phyloP scores from a whole-genome alignment of 2,888 invertebrate species.

The Toxonevra muliebris region DNA sequence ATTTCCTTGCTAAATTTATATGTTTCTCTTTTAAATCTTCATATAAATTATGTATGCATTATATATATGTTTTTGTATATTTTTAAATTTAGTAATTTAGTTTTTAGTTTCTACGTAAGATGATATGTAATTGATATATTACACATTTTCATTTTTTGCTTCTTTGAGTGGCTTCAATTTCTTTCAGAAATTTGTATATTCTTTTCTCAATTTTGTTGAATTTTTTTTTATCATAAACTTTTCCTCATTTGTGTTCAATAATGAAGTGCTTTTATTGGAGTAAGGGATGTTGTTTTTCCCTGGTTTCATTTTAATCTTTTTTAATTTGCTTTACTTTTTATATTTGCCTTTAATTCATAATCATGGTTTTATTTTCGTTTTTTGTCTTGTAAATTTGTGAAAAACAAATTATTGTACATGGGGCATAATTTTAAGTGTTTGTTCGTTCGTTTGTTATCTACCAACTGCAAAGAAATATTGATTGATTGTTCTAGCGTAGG shows the following conservation, averaged over 20 bases:
- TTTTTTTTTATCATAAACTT: conserved; percentile 12
- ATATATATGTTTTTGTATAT: background rate
- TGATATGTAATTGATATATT: conserved; percentile 60
- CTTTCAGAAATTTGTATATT: conserved; percentile 26
- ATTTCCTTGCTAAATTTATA: background rate
- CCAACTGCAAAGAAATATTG: conserved; percentile 21
- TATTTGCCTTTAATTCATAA: conserved; percentile 11
- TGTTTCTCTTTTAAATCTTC: background rate
- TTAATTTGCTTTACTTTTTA: background rate
- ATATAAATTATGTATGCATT: background rate
- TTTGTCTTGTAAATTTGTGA: conserved; percentile 14
- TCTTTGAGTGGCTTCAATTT: conserved; percentile 33
- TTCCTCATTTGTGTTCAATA: conserved; percentile 24
- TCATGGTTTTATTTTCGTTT: conserved; percentile 6
- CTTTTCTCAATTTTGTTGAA: conserved; percentile 31
- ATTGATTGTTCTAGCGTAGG: conserved; percentile 41
- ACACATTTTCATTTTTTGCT: conserved; percentile 29
- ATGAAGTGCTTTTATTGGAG: conserved; percentile 35
- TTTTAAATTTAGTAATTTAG: conserved; percentile 9
- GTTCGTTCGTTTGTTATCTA: background rate
- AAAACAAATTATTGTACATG: conserved; percentile 19
- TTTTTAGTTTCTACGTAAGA: conserved; percentile 54
- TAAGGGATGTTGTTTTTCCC: conserved; percentile 24
- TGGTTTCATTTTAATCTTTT: too few relatives aligned
- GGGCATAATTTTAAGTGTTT: background rate